These are phyloP conservation scores for Drosophila willistoni DNA, from an alignment of 1,140 invertebrate species.

Conservation along the genomic window DNA sequence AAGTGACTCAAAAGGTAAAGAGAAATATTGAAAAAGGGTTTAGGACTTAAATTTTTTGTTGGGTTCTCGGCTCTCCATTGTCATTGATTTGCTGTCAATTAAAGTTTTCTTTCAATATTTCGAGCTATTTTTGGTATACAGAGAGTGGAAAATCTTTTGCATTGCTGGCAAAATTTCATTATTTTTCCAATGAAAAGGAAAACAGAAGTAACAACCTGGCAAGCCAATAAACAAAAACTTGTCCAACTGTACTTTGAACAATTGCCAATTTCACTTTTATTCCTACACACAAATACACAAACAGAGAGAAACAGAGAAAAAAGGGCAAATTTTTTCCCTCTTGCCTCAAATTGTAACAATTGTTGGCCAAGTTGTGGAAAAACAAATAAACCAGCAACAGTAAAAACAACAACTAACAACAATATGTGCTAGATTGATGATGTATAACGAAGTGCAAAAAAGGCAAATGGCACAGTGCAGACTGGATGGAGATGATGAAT, in stretches of 20 bases:
- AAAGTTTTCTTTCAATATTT: constrained; percentile 1
- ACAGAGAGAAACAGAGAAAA: neutral
- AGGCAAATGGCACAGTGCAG: constrained; percentile 48
- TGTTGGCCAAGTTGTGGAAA: constrained; percentile 24
- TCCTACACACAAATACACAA: constrained; percentile 34
- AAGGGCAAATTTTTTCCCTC: constrained; percentile 30
- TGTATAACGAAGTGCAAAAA: constrained; percentile 50
- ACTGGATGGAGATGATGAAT: constrained; percentile 63
- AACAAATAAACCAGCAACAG: constrained; percentile 38
- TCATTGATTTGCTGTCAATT: constrained; percentile 10
- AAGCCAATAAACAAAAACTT: constrained; percentile 44
- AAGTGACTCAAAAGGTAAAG: neutral
- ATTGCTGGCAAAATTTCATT: constrained; percentile 60
- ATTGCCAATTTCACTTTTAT: constrained; percentile 60
- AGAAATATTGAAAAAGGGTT: neutral
- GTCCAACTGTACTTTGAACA: constrained; percentile 68
- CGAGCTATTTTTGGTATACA: neutral
- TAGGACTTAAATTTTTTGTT: neutral
- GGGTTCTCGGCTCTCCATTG: neutral
- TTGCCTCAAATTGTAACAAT: constrained; percentile 51
- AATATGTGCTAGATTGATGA: constrained; percentile 63
- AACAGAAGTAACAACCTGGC: constrained; percentile 34
- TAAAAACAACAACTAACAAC: constrained; percentile 35
- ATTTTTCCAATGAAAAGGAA: constrained; percentile 37
- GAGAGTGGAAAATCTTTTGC: neutral